Evolutionary conservation across 2,797 vertebrate genomes (phyloP).

Genomic region (Macrochelys suwanniensis): DNA sequence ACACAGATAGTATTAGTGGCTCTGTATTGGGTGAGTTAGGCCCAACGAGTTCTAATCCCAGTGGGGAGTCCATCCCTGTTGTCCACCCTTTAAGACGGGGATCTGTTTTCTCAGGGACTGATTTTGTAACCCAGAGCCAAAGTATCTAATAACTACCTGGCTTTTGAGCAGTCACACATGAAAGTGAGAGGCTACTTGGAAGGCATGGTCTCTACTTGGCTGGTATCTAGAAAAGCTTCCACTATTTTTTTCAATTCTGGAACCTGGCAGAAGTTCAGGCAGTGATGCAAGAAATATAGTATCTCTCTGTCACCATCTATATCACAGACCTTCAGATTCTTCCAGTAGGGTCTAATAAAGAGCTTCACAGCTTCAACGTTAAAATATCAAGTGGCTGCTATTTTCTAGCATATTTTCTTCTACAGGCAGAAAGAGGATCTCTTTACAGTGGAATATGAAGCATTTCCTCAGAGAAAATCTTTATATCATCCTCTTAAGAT

Average conservation of each 20-base stretch:
- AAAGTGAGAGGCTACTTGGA: slow-evolving; percentile 19
- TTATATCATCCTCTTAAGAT: not conserved
- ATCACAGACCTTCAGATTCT: not conserved
- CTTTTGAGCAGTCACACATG: slow-evolving; percentile 77
- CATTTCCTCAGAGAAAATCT: not conserved
- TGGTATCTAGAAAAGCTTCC: slow-evolving; percentile 74
- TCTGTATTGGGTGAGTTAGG: not conserved
- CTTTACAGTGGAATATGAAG: slow-evolving; percentile 34
- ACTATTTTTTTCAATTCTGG: slow-evolving; percentile 62
- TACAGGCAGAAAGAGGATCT: not conserved
- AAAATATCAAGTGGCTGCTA: not conserved
- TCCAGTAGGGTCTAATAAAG: not conserved
- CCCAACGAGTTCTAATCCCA: not conserved
- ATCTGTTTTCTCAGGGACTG: slow-evolving; percentile 24
- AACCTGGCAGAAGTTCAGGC: slow-evolving; percentile 65
- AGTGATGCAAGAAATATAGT: slow-evolving; percentile 22
- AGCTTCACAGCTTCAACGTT: not conserved
- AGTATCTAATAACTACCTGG: slow-evolving; percentile 73
- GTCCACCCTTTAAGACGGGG: slow-evolving; percentile 30
- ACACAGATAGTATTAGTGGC: not conserved
- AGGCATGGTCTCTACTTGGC: not conserved
- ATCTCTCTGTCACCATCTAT: slow-evolving; percentile 3
- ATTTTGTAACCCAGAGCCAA: not conserved
- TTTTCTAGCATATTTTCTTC: not conserved
- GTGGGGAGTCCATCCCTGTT: not conserved